Evolutionary conservation across 2,888 invertebrate genomes (phyloP).

Genomic region (Zeuzera pyrina): DNA sequence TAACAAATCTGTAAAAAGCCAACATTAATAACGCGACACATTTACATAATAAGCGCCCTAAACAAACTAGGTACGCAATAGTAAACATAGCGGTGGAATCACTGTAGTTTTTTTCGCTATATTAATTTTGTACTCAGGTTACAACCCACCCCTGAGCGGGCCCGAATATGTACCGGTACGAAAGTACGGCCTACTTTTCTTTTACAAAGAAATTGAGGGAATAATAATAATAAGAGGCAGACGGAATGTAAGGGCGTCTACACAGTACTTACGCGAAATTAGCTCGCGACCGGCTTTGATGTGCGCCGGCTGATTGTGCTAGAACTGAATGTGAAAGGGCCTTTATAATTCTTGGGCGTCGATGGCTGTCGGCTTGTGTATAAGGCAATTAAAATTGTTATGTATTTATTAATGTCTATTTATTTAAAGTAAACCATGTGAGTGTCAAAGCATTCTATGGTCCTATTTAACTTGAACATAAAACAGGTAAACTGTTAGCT

Average conservation of each 20-base stretch:
- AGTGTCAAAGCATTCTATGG: too few species aligned
- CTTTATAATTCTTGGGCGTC: conserved; percentile 56
- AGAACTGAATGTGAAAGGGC: conserved; percentile 47
- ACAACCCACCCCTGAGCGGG: conserved; percentile 49
- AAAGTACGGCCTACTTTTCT: conserved; percentile 48
- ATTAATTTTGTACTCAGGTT: conserved; percentile 69
- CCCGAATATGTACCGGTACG: conserved; percentile 17
- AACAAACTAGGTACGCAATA: conserved; percentile 50
- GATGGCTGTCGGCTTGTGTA: conserved; percentile 28
- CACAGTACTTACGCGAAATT: conserved; percentile 67
- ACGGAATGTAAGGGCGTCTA: conserved; percentile 56
- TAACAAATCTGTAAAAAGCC: conserved; percentile 49
- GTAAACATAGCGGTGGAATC: conserved; percentile 57
- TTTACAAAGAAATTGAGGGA: conserved; percentile 58
- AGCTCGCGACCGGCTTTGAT: conserved; percentile 63
- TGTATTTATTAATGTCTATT: too few species aligned
- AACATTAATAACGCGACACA: conserved; percentile 45
- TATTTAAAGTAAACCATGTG: too few species aligned
- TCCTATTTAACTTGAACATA: too few species aligned
- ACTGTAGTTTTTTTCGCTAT: conserved; percentile 55
- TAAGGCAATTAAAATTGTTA: conserved; percentile 27
- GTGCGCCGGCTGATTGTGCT: conserved; percentile 60
- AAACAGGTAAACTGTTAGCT: too few species aligned
- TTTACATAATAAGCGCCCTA: conserved; percentile 66
- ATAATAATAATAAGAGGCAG: conserved; percentile 58